phyloP scores from a whole-genome alignment of 2,888 invertebrate genomes.

The Athetis lepigone region DNA sequence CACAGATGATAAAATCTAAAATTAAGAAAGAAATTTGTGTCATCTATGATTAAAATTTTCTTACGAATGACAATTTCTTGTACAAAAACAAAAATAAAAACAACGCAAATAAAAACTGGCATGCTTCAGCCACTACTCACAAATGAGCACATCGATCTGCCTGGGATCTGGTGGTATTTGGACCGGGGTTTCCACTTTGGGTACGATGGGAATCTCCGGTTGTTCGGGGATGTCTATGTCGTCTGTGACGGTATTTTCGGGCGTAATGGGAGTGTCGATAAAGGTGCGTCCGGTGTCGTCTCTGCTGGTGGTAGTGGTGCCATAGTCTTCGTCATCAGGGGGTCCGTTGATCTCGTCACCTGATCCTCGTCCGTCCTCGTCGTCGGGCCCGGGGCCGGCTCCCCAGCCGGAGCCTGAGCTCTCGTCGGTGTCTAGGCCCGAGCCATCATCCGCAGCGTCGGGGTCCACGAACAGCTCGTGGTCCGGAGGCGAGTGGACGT shows the following conservation, averaged over 20 bases:
- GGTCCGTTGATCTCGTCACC: constrained; percentile 79
- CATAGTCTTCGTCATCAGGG: constrained; percentile 88
- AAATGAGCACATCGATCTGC: constrained; percentile 83
- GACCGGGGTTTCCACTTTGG: constrained; percentile 72
- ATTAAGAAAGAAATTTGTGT: not conserved
- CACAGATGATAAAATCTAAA: not conserved
- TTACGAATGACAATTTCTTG: constrained; percentile 52
- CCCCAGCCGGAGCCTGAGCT: constrained; percentile 96
- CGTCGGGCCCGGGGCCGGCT: constrained; percentile 93
- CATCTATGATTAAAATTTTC: not conserved
- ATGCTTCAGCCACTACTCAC: constrained; percentile 90
- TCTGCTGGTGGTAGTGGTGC: constrained; percentile 63
- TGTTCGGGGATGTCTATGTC: constrained; percentile 55
- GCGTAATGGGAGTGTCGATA: constrained; percentile 45
- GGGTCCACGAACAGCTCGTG: constrained; percentile 92
- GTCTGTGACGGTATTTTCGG: constrained; percentile 52
- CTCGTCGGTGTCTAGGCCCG: constrained; percentile 95
- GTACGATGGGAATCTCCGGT: constrained; percentile 61
- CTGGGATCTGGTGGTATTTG: constrained; percentile 67
- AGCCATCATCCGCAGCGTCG: constrained; percentile 92
- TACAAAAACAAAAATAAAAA: constrained; percentile 70
- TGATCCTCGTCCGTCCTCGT: constrained; percentile 92
- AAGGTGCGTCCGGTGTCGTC: constrained; percentile 56
- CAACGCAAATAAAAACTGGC: constrained; percentile 84
- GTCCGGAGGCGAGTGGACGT: constrained; percentile 85